Evolutionary conservation across 2,888 invertebrate genomes (phyloP).

Genomic region (Hirtodrosophila histrioides): DNA sequence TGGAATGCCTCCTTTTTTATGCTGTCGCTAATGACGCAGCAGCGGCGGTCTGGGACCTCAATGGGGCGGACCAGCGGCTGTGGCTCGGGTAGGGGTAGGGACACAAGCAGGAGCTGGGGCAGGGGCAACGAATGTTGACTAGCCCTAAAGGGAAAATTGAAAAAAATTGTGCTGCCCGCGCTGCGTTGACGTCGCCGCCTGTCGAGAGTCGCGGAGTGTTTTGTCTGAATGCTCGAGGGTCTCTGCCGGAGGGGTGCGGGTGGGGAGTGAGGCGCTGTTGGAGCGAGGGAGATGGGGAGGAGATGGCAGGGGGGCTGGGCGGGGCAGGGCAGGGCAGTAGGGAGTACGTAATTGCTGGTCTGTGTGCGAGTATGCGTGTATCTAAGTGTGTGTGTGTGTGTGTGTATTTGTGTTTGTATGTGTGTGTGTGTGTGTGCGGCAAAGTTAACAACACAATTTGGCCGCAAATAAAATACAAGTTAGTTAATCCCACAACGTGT

Average conservation of each 20-base stretch:
- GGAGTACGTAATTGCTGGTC: conserved; percentile 62
- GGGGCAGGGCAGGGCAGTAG: conserved; percentile 3
- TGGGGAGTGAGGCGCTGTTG: too few species aligned
- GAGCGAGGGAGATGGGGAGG: too few species aligned
- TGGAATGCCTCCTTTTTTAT: conserved; percentile 28
- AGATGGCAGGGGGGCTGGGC: not conserved
- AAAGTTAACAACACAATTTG: conserved; percentile 78
- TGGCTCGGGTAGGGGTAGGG: not conserved
- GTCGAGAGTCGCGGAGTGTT: conserved; percentile 41
- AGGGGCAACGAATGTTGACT: conserved; percentile 63
- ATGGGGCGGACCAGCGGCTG: not conserved
- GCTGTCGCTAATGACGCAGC: conserved; percentile 66
- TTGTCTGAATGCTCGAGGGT: conserved; percentile 53
- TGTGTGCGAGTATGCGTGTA: conserved; percentile 3
- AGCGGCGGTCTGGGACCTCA: conserved; percentile 23
- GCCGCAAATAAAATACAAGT: conserved; percentile 78
- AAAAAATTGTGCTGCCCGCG: conserved; percentile 45
- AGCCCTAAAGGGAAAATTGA: conserved; percentile 68
- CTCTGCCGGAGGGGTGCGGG: not conserved
- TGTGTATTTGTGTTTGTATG: conserved; percentile 6
- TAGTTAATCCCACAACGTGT: conserved; percentile 79
- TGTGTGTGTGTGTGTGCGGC: conserved; percentile 34
- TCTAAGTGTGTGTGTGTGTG: conserved; percentile 6
- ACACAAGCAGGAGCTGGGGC: not conserved
- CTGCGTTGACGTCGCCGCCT: conserved; percentile 43